Evolutionary conservation across 2,888 invertebrate species (phyloP), one percentile per base, ranked within the genome.

Genomic region (Himalopsyche anomala): DNA sequence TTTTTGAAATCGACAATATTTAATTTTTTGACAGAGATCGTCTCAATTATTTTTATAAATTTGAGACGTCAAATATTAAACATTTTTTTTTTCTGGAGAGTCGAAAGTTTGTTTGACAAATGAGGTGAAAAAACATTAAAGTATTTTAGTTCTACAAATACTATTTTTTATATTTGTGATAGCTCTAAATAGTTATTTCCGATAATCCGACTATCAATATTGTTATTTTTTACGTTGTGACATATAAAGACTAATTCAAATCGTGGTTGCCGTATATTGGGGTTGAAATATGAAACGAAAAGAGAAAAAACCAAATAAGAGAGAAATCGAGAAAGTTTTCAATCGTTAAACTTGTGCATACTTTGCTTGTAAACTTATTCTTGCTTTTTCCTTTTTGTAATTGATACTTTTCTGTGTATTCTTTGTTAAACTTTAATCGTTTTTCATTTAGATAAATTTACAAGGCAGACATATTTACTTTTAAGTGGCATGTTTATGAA

Each of bases 271-370:
- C 54, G 40, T 19, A 6, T 45, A 42, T 28, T 42, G 40, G 54
- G 54, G 51, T 28, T 9, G 19, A 11, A 81, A 45, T 51, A 45
- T 45, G 19, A 19, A 62, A 62, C 62, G 19, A 62, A 19, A 19
- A 62, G 8, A 19, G 62, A n/a, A 62, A 6, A 19, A 62, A 19
- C 19, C 62, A 45, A 81, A 81, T 81, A 81, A 11, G 2, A 81
- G 28, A 28, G 81, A 51, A 42, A 45, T 81, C 51, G 62, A 79
- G 42, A 45, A 84, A 84, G 42, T 56, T 83, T 56, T 83, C 42
- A 56, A 83, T 83, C 42, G 74, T 79, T 19, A 38, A 84, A 84
- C 84, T 84, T 42, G 38, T 15, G 42, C 74, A 36, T 69, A 55
- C 36, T 42, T 84, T 79, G 42, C 82, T 9, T 42, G 19, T 38